Percentiles rank a stretch among this genome's conserved stretches.
These are phyloP conservation scores for Penaeus indicus DNA, from an alignment of 1,140 invertebrate genomes.

Conservation along the genomic window DNA sequence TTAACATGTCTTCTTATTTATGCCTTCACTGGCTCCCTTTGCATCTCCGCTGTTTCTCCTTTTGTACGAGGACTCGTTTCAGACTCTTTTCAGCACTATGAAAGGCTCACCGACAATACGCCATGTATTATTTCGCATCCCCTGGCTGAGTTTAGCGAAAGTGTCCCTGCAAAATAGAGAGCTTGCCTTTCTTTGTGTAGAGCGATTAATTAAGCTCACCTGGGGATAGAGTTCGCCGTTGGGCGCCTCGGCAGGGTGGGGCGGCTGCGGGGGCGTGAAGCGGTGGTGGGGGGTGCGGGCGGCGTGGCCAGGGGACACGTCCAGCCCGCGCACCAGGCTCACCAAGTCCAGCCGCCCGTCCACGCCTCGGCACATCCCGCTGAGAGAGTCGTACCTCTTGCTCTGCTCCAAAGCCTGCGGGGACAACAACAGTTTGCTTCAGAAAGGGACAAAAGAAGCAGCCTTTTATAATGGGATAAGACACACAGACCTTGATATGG, in stretches of 20 bases:
- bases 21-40: too few relatives aligned
- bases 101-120: too few relatives aligned
- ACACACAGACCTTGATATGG: too few relatives aligned
- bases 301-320: conserved; percentile 72
- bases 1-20: too few relatives aligned
- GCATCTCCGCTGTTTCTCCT: too few relatives aligned
- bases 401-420: conserved; percentile 81
- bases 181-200: conserved; percentile 19
- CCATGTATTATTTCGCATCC: too few relatives aligned
- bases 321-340: conserved; percentile 78
- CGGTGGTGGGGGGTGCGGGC: conserved; percentile 75
- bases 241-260: conserved; percentile 68
- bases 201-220: conserved; percentile 40
- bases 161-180: too few relatives aligned
- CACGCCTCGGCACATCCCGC: conserved; percentile 79
- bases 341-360: conserved; percentile 80
- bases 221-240: conserved; percentile 52
- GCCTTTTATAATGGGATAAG: conserved; percentile 61
- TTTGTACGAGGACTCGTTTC: too few relatives aligned
- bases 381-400: conserved; percentile 81
- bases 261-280: conserved; percentile 76
- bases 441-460: too few relatives aligned
- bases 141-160: too few relatives aligned
- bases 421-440: background rate
- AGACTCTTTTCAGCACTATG: too few relatives aligned